Conservation (phyloP, 2,113 vertebrate genomes). For the Ahaetulla prasina region DNA sequence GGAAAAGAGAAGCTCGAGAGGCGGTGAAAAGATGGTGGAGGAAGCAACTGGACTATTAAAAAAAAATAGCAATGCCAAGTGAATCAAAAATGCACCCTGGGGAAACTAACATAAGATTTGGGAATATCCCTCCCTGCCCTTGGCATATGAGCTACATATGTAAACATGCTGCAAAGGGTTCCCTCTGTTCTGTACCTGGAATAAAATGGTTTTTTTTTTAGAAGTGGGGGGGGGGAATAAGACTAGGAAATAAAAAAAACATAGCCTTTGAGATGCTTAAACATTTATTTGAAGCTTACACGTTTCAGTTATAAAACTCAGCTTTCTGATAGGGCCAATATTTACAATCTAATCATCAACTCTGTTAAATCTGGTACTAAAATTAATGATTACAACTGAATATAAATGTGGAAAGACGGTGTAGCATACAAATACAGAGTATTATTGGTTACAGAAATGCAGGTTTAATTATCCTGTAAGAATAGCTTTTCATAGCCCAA, state of each 20-base stretch:
- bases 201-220: not conserved
- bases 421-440: not conserved
- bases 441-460: not conserved
- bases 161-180: not conserved
- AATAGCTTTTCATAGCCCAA: not conserved
- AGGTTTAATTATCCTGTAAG: not conserved
- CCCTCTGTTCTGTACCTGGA: not conserved
- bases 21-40: not conserved
- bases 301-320: not conserved
- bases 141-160: not conserved
- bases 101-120: not conserved
- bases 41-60: not conserved
- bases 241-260: not conserved
- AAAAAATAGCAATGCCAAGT: not conserved
- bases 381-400: not conserved
- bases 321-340: not conserved
- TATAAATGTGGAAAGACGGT: not conserved
- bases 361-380: not conserved
- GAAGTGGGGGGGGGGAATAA: not conserved
- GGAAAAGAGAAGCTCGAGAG: not conserved
- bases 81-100: not conserved
- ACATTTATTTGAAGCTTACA: not conserved
- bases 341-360: not conserved
- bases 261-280: not conserved
- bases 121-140: not conserved